Evolutionary conservation across 1,140 invertebrate genomes (phyloP), one percentile per base, ranked within the genome.

Genomic region (Atopsyche davidsoni): DNA sequence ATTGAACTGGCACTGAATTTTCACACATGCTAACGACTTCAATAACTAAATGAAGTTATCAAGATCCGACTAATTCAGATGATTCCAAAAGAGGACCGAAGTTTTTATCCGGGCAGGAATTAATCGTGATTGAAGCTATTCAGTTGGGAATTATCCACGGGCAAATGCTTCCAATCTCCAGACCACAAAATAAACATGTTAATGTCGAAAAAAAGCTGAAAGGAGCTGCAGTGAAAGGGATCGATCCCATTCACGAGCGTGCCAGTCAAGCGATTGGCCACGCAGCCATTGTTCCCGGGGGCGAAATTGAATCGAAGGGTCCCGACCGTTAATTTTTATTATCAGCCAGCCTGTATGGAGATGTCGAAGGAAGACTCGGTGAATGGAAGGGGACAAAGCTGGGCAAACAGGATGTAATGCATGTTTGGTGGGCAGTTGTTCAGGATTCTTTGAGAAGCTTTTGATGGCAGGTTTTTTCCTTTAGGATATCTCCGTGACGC

Each of bases 401-500:
- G 39, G 41, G 47, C 48, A 50, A 51, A 51, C 54, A 57, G 54
- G 54, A 57, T 57, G 54, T 57, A 49, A 57, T 34, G 54, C 32
- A 32, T 52, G 46, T 50, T 55, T 55, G 46, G 19, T 35, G 44
- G 44, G 11, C 24, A 43, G 41, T 7, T 10, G 16, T 10, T 43
- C 11, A 13, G 16, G 10, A 28, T 13, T 19, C 14, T 28, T 46
- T 35, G 32, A n/a, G 24, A n/a, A n/a, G 6, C 24, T n/a, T 9
- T 46, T 46, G 16, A 16, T 31, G 28, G 24, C 2, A 4, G n/a
- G 28, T 14, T n/a, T n/a, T n/a, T n/a, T n/a, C 10, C 25, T 13
- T 3, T 17, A n/a, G 2, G 24, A 14, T 11, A 17, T 19, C 11
- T 31, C 10, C 17, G 22, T 11, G 18, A 2, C 34, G 19, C 10